These are phyloP conservation scores for Oxyura jamaicensis DNA, from an alignment of 2,113 vertebrate genomes.

Conservation along the genomic window DNA sequence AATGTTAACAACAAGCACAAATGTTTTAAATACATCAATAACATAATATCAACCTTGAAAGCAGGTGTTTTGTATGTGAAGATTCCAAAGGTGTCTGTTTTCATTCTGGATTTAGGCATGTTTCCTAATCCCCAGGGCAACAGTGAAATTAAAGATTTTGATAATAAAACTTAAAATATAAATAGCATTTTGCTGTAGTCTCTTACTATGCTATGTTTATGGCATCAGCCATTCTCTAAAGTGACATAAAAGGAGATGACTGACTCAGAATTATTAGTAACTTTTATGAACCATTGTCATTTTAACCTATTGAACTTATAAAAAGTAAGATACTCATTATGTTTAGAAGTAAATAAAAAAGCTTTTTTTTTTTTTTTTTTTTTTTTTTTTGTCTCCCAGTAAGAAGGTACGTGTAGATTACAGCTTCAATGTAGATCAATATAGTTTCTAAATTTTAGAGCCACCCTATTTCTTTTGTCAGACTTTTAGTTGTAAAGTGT, in stretches of 20 bases:
- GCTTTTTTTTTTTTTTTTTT: not conserved
- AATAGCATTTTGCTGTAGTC: not conserved
- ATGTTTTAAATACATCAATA: not conserved
- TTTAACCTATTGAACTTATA: not conserved
- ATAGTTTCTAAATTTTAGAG: not conserved
- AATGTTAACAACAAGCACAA: not conserved
- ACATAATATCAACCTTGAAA: not conserved
- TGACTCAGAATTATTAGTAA: not conserved
- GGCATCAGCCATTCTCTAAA: not conserved
- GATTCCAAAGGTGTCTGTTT: not conserved
- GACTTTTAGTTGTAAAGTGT: not conserved
- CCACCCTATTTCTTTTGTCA: not conserved
- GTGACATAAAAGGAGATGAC: not conserved
- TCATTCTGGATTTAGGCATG: not conserved
- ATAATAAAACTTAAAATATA: not conserved
- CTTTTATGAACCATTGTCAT: fast-evolving
- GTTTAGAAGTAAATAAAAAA: not conserved
- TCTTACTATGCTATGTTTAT: not conserved
- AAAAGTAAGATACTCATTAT: not conserved
- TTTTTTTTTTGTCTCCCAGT: not conserved
- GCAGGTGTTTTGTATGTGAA: not conserved
- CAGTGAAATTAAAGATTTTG: not conserved
- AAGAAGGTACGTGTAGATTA: not conserved
- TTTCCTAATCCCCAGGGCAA: not conserved
- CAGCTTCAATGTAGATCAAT: not conserved